A percentile compares a stretch with the other conserved stretches of the same genome.
Evolutionary conservation across 2,797 vertebrate species (phyloP).

Genomic region (Acrossocheilus wenchowensis): DNA sequence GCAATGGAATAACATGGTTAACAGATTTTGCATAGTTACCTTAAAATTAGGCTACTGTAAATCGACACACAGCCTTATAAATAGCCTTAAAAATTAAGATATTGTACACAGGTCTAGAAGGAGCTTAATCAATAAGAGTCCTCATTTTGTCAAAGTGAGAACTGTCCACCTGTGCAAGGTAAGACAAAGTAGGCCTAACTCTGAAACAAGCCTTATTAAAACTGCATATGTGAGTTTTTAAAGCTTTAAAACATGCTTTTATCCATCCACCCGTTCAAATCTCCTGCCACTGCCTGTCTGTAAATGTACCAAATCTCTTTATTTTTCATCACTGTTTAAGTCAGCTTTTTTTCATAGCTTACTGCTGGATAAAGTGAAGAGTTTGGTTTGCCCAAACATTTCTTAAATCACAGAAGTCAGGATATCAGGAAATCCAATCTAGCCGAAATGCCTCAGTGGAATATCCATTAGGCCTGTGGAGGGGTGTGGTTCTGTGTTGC

Average conservation of each 20-base stretch:
- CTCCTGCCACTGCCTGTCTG: background rate
- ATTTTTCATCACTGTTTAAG: slow-evolving; percentile 2
- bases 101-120: background rate
- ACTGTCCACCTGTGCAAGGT: background rate
- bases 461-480: slow-evolving; percentile 56
- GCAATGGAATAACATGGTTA: background rate
- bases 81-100: background rate
- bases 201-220: background rate
- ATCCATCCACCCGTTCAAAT: slow-evolving; percentile 6
- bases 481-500: slow-evolving; percentile 65
- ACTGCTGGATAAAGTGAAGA: slow-evolving; percentile 29
- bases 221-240: background rate
- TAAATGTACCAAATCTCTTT: slow-evolving; percentile 9
- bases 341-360: slow-evolving; percentile 9
- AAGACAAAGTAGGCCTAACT: background rate
- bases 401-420: slow-evolving; percentile 48
- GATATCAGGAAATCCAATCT: slow-evolving; percentile 55
- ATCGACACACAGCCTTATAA: background rate
- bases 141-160: background rate
- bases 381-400: slow-evolving; percentile 43
- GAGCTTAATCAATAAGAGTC: background rate
- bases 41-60: background rate
- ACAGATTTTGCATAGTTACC: background rate
- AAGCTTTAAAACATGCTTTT: background rate
- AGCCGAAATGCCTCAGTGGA: slow-evolving; percentile 50